phyloP scores from a whole-genome alignment of 2,113 vertebrate genomes.

The Ictalurus punctatus region DNA sequence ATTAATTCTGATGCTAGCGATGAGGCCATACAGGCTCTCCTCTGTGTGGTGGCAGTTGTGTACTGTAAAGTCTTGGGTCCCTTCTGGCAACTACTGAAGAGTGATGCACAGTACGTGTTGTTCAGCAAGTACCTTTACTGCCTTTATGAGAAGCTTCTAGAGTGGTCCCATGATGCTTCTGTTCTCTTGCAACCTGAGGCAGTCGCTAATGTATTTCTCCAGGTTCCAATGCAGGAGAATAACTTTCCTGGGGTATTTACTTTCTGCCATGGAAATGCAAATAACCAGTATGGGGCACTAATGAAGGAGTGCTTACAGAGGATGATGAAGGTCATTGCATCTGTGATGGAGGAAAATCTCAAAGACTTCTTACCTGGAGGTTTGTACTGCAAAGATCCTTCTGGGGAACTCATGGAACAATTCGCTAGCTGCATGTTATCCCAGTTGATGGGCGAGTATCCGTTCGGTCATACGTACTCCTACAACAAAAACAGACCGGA shows the following conservation, averaged over 20 bases:
- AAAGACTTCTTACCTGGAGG: conserved; percentile 75
- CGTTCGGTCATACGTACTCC: conserved; percentile 49
- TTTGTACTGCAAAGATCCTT: conserved; percentile 57
- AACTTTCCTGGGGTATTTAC: conserved; percentile 66
- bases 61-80: conserved; percentile 77
- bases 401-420: conserved; percentile 52
- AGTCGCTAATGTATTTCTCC: conserved; percentile 67
- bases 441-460: conserved; percentile 71
- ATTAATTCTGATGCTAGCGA: conserved; percentile 67
- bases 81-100: conserved; percentile 75
- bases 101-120: conserved; percentile 66
- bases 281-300: conserved; percentile 67
- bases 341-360: conserved; percentile 67
- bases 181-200: conserved; percentile 67
- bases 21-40: conserved; percentile 67
- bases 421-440: conserved; percentile 68
- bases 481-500: conserved; percentile 48
- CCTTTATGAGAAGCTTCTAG: conserved; percentile 72
- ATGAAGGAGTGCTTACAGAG: conserved; percentile 70
- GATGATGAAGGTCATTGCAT: conserved; percentile 65
- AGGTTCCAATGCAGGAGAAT: conserved; percentile 69
- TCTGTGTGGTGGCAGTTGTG: conserved; percentile 72
- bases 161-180: conserved; percentile 70
- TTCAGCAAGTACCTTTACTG: conserved; percentile 65
- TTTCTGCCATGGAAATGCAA: conserved; percentile 63